A percentile compares a stretch with the other conserved stretches of the same genome.
phyloP scores from a whole-genome alignment of 2,888 invertebrate genomes.

The Bhutanitis thaidina region DNA sequence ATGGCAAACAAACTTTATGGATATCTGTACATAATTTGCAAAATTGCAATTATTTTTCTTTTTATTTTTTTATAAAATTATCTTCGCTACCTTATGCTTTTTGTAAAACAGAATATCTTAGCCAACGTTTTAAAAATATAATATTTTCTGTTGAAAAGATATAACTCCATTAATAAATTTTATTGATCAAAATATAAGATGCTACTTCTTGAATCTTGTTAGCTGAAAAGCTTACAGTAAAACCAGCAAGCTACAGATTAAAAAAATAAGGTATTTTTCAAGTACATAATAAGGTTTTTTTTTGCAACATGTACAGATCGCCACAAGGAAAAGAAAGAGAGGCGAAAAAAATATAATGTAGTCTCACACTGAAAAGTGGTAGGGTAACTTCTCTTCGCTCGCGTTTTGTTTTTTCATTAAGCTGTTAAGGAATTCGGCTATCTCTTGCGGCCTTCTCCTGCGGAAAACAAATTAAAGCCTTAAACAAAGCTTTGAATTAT shows the following conservation, averaged over 20 bases:
- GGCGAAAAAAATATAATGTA: conserved; percentile 50
- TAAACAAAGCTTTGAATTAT: conserved; percentile 9
- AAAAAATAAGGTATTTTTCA: too few species aligned
- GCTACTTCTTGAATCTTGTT: too few species aligned
- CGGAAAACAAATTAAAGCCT: conserved; percentile 59
- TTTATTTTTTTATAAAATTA: too few species aligned
- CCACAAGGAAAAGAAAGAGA: conserved; percentile 36
- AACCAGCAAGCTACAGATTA: too few species aligned
- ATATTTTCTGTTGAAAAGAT: too few species aligned
- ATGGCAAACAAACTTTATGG: conserved; percentile 18
- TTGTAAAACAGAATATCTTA: too few species aligned
- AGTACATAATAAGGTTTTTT: conserved; percentile 22
- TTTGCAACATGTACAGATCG: conserved; percentile 31
- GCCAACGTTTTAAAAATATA: too few species aligned
- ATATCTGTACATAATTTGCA: conserved; percentile 21
- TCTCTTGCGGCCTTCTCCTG: conserved; percentile 78
- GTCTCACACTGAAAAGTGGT: conserved; percentile 81
- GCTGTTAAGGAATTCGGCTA: conserved; percentile 77
- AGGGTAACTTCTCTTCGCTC: conserved; percentile 74
- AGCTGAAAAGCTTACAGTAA: too few species aligned
- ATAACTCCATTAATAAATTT: too few species aligned
- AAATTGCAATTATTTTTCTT: too few species aligned
- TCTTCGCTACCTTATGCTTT: too few species aligned
- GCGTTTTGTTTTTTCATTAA: conserved; percentile 68
- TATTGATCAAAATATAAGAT: too few species aligned